phyloP scores from a whole-genome alignment of 1,140 invertebrate genomes.

The Drosophila fuyamai region DNA sequence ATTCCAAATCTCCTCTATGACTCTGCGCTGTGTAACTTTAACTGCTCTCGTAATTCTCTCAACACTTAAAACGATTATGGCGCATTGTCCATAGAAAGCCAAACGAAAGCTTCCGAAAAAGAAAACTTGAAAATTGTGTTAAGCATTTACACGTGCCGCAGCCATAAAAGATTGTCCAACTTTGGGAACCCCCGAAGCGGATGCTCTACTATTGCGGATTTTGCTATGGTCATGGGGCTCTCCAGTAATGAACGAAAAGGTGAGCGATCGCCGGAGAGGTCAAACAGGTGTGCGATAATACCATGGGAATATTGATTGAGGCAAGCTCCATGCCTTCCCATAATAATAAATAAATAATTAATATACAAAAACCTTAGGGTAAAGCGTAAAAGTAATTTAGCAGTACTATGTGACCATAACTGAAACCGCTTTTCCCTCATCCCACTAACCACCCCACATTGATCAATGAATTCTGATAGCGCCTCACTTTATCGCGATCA shows the following conservation, averaged over 20 bases:
- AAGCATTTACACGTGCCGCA: conserved; percentile 79
- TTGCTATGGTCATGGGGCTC: not conserved
- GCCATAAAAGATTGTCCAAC: conserved; percentile 44
- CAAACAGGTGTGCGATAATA: not conserved
- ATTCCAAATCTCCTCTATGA: conserved; percentile 10
- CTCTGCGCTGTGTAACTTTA: conserved; percentile 42
- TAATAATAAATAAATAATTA: not conserved
- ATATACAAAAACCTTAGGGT: no score
- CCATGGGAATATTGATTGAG: not conserved
- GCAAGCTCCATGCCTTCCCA: not conserved
- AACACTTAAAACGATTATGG: conserved; percentile 67
- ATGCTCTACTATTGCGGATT: conserved; percentile 46
- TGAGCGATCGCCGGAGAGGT: conserved; percentile 3
- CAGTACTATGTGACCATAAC: no score
- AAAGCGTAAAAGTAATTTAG: no score
- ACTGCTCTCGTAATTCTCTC: conserved; percentile 70
- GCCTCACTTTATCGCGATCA: not conserved
- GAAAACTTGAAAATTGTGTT: conserved; percentile 68
- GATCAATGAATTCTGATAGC: conserved; percentile 21
- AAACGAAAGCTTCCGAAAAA: conserved; percentile 61
- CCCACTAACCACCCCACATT: not conserved
- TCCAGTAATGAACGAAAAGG: not conserved
- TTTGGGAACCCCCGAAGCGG: conserved; percentile 27
- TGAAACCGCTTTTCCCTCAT: no score
- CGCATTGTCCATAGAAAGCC: conserved; percentile 70